Evolutionary conservation across 2,888 invertebrate species (phyloP), one percentile per base, ranked within the genome.

Genomic region (Sericinus montela): DNA sequence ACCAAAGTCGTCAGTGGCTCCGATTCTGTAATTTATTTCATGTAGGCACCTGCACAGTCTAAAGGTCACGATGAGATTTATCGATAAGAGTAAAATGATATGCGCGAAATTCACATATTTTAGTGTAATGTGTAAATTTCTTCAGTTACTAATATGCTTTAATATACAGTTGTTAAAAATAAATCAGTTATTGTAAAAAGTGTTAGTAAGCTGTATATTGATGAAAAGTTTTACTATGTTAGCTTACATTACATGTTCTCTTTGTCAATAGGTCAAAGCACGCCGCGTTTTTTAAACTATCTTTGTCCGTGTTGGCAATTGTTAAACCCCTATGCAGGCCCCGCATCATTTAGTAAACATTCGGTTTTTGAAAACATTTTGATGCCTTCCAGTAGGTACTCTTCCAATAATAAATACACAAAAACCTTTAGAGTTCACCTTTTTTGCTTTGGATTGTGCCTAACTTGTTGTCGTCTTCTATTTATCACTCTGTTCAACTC

Each of bases 11-110:
- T 64, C 56, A 55, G 56, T 57, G 58, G 51, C 55, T 47, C 58
- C 57, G 59, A 59, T 65, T 60, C 61, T 69, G 65, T 66, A 69
- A 66, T 67, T 65, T 61, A 55, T 58, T 57, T 62, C 58, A 62
- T 64, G 54, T 69, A 70, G 69, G 72, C 75, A 82, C 81, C 83
- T 82, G 77, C 63, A 62, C 58, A 69, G 82, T 81, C 82, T 83
- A 70, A 79, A 82, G 84, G 83, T 82, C 84, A 72, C 59, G 59
- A 67, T 63, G 65, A 67, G 66, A 63, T 62, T n/a, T 67, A 58
- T 57, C 49, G 44, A 49, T 38, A 38, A 34, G 35, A 28, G 32
- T 35, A 25, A 14, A 43, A 35, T 43, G 1, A 19, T 35, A 63
- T 70, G 71, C 69, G 71, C 69, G 73, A 69, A 72, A 75, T 76